Evolutionary conservation across 2,888 invertebrate genomes (phyloP).

Genomic region (Campoplex capitator): DNA sequence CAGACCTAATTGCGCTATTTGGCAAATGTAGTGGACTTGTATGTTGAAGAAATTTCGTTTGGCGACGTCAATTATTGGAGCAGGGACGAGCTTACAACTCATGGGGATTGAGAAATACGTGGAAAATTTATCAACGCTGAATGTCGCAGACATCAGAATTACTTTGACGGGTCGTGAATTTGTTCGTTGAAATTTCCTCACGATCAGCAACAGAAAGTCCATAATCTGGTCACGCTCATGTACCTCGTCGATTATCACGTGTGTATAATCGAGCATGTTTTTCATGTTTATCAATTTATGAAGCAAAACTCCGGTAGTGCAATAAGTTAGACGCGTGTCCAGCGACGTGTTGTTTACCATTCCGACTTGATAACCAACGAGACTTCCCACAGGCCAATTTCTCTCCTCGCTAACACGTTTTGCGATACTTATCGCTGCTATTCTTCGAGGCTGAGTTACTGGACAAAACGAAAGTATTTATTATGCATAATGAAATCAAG

Average conservation of each 20-base stretch:
- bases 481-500: neutral
- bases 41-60: constrained; percentile 86
- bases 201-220: constrained; percentile 94
- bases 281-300: constrained; percentile 90
- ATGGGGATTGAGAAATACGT: constrained; percentile 88
- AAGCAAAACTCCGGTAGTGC: constrained; percentile 95
- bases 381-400: constrained; percentile 91
- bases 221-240: constrained; percentile 97
- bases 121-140: constrained; percentile 90
- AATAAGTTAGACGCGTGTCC: constrained; percentile 93
- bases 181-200: constrained; percentile 90
- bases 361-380: constrained; percentile 96
- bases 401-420: constrained; percentile 93
- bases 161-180: constrained; percentile 89
- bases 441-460: constrained; percentile 97
- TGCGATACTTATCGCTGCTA: constrained; percentile 96
- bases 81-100: constrained; percentile 81
- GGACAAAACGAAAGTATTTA: neutral
- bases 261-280: constrained; percentile 92
- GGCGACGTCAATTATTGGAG: constrained; percentile 87
- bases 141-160: constrained; percentile 97
- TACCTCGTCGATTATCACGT: constrained; percentile 96
- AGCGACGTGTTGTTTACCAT: constrained; percentile 87
- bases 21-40: constrained; percentile 88
- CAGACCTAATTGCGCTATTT: constrained; percentile 76